Conservation (phyloP, 2,888 invertebrate genomes). For the Catotricha subobsoleta region DNA sequence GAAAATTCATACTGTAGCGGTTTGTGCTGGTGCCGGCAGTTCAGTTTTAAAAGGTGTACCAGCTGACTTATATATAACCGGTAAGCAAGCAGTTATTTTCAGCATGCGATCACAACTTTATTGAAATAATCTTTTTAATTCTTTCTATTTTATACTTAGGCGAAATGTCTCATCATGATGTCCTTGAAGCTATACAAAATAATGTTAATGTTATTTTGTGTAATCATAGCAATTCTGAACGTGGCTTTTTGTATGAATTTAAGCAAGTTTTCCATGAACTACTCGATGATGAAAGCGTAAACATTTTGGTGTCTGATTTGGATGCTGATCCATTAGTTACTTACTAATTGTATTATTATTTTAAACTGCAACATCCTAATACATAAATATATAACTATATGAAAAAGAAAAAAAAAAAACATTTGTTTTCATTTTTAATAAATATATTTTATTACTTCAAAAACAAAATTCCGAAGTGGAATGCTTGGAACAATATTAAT, state of each 20-base stretch:
- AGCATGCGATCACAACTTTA: background rate
- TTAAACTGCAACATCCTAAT: no score
- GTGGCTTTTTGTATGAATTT: slow-evolving; percentile 61
- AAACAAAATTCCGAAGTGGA: background rate
- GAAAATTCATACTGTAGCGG: slow-evolving; percentile 44
- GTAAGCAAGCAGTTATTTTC: background rate
- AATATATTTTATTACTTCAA: background rate
- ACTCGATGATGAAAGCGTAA: slow-evolving; percentile 33
- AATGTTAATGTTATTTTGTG: slow-evolving; percentile 68
- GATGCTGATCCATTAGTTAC: slow-evolving; percentile 66
- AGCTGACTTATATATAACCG: slow-evolving; percentile 73
- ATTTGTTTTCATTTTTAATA: background rate
- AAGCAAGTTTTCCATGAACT: slow-evolving; percentile 15
- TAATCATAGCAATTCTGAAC: slow-evolving; percentile 86
- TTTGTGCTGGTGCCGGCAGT: slow-evolving; percentile 81
- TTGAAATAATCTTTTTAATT: background rate
- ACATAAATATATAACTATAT: no score
- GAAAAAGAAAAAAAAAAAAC: no score
- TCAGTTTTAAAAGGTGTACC: slow-evolving; percentile 50
- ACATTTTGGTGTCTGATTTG: slow-evolving; percentile 46
- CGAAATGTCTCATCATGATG: slow-evolving; percentile 91
- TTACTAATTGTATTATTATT: no score
- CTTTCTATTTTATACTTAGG: slow-evolving; percentile 17
- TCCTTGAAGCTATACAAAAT: slow-evolving; percentile 67
- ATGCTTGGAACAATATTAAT: background rate